phyloP scores from a whole-genome alignment of 2,113 vertebrate genomes.

The Arenaria interpres region DNA sequence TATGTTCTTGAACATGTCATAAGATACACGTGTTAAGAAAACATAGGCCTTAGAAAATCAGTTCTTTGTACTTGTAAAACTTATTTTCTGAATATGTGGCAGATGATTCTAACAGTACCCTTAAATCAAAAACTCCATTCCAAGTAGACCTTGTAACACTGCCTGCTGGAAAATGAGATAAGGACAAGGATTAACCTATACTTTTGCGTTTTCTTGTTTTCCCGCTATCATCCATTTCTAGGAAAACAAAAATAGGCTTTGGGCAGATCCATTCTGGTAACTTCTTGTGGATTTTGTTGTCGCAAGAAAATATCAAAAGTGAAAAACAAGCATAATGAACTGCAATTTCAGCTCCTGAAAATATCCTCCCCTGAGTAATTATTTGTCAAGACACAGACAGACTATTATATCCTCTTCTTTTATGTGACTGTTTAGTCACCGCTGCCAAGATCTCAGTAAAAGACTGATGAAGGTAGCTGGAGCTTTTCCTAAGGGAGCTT shows the following conservation, averaged over 20 bases:
- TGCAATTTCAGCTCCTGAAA: slow-evolving; percentile 35
- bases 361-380: slow-evolving; percentile 8
- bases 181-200: not conserved
- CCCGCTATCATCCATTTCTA: not conserved
- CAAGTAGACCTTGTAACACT: not conserved
- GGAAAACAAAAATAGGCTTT: not conserved
- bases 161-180: not conserved
- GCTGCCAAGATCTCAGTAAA: slow-evolving; percentile 47
- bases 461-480: slow-evolving; percentile 45
- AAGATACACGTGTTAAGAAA: not conserved
- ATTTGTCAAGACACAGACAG: slow-evolving; percentile 50
- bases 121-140: not conserved
- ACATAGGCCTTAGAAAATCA: not conserved
- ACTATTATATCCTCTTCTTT: slow-evolving; percentile 46
- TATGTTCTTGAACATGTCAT: not conserved
- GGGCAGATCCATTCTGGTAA: not conserved
- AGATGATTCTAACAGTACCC: not conserved
- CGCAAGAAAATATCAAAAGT: slow-evolving; percentile 6
- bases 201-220: not conserved
- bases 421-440: slow-evolving; percentile 23
- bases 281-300: not conserved
- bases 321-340: slow-evolving; percentile 10
- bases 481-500: slow-evolving; percentile 22
- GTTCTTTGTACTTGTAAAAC: not conserved
- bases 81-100: not conserved